Evolutionary conservation across 2,888 invertebrate genomes (phyloP).

Genomic region (Heliconius sara): DNA sequence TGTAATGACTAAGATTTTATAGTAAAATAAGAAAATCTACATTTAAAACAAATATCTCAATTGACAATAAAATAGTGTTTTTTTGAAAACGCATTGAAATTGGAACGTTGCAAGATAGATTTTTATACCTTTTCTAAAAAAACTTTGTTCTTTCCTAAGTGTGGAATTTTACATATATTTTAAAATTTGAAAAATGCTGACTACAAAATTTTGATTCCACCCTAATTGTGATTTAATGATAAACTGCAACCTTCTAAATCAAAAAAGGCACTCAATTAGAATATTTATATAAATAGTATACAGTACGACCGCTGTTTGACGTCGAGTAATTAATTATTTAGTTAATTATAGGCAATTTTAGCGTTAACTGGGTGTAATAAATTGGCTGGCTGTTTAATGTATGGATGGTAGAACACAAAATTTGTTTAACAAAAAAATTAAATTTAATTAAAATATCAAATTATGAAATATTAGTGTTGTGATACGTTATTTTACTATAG

Average conservation of each 20-base stretch:
- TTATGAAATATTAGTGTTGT: background rate
- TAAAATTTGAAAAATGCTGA: no score
- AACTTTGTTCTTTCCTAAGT: no score
- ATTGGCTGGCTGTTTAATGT: slow-evolving; percentile 27
- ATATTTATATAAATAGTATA: slow-evolving; percentile 16
- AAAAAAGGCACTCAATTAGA: slow-evolving; percentile 17
- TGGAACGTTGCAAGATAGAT: no score
- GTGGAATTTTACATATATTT: no score
- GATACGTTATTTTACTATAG: no score
- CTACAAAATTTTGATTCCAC: background rate
- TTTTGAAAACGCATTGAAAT: no score
- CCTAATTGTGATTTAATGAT: background rate
- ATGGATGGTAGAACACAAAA: slow-evolving; percentile 22
- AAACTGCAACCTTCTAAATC: background rate
- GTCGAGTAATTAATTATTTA: slow-evolving; percentile 36
- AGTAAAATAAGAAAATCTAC: no score
- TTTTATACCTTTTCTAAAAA: no score
- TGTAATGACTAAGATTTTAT: background rate
- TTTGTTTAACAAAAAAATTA: slow-evolving; percentile 8
- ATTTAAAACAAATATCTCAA: no score
- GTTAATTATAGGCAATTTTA: slow-evolving; percentile 32
- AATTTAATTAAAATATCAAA: slow-evolving; percentile 9
- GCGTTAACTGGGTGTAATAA: slow-evolving; percentile 22
- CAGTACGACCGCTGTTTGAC: slow-evolving; percentile 30
- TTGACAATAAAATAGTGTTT: no score